Percentiles rank a stretch among this genome's conserved stretches.
phyloP scores from a whole-genome alignment of 2,888 invertebrate genomes.

The Eupithecia subumbrata region DNA sequence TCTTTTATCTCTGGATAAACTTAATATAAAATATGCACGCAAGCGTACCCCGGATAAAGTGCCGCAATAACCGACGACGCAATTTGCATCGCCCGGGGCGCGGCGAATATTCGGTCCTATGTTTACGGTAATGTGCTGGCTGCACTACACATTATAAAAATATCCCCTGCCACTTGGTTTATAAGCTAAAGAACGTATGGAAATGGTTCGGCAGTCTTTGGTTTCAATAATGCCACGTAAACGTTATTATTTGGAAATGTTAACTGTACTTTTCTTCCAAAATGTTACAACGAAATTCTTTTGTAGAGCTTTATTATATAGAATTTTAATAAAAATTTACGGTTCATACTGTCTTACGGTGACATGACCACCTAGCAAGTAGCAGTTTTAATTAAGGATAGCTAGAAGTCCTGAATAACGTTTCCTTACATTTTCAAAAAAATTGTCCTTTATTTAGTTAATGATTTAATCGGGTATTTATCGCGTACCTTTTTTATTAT shows the following conservation, averaged over 20 bases:
- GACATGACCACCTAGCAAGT: background rate
- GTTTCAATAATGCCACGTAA: background rate
- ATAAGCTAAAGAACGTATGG: background rate
- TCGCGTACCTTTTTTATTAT: no score
- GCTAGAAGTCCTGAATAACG: no score
- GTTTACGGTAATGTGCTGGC: slow-evolving; percentile 69
- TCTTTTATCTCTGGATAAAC: background rate
- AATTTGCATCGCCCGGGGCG: slow-evolving; percentile 79
- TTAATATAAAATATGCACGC: slow-evolving; percentile 77
- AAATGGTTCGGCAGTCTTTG: background rate
- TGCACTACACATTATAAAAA: slow-evolving; percentile 13
- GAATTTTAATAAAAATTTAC: background rate
- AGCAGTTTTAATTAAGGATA: background rate
- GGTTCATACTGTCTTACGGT: background rate
- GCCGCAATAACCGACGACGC: slow-evolving; percentile 77
- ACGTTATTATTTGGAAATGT: background rate
- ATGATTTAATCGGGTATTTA: no score
- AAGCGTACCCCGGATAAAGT: slow-evolving; percentile 79
- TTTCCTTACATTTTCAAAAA: no score
- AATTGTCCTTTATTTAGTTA: no score
- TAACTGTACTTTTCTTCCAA: background rate
- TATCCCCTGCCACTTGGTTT: slow-evolving; percentile 20
- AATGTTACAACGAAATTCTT: background rate
- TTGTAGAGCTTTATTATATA: background rate
- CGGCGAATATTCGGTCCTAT: slow-evolving; percentile 68